A percentile compares a stretch with the other conserved stretches of the same genome.
Conservation (phyloP, 2,113 vertebrate species). For the Entelurus aequoreus region DNA sequence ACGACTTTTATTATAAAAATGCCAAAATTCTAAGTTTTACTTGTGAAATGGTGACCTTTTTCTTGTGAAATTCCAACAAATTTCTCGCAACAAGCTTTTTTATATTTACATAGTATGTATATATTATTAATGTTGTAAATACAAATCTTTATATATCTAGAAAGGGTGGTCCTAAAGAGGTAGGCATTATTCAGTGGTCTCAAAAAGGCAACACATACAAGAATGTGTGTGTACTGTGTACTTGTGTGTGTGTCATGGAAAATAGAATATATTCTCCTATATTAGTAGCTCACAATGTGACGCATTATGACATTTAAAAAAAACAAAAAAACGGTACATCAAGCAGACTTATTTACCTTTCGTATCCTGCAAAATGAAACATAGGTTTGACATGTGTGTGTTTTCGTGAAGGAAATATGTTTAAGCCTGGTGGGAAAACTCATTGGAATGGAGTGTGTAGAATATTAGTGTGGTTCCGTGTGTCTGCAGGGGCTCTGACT, state of each 20-base stretch:
- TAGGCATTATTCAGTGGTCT: no score
- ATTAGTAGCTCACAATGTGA: conserved; percentile 30
- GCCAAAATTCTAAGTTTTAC: no score
- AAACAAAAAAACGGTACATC: conserved; percentile 37
- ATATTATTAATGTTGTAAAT: no score
- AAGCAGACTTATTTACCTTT: conserved; percentile 53
- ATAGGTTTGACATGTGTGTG: conserved; percentile 41
- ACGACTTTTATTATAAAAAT: no score
- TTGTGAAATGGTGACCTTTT: no score
- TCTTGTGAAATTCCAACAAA: no score
- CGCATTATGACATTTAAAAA: conserved; percentile 58
- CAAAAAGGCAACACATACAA: no score
- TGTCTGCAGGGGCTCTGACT: conserved; percentile 75
- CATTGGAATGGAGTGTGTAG: conserved; percentile 68
- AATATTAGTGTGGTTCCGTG: conserved; percentile 72
- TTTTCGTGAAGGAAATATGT: conserved; percentile 65
- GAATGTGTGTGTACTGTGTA: neutral
- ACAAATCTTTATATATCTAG: no score
- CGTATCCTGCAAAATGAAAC: conserved; percentile 40
- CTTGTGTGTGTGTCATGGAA: neutral
- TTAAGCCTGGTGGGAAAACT: conserved; percentile 65
- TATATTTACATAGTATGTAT: no score
- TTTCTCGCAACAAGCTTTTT: no score
- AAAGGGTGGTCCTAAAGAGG: no score
- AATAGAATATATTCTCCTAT: conserved; percentile 10